A percentile compares a stretch with the other conserved stretches of the same genome.
Evolutionary conservation across 2,797 vertebrate species (phyloP).

Genomic region (Acanthurus lineatus): DNA sequence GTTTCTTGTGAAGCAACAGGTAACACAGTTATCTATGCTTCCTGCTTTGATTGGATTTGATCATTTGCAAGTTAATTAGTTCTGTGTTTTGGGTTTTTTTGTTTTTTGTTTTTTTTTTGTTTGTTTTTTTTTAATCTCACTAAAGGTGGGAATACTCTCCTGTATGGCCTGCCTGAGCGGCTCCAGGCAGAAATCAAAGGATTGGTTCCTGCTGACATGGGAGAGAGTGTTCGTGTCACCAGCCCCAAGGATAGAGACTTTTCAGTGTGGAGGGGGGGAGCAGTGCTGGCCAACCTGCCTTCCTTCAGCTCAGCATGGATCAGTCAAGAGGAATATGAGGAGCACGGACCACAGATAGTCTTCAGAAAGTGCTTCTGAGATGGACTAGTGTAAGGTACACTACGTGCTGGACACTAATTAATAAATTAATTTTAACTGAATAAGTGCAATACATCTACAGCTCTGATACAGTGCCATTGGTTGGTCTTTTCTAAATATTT

Average conservation of each 20-base stretch:
- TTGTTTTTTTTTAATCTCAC: background rate
- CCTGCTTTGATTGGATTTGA: background rate
- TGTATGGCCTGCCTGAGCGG: constrained; percentile 80
- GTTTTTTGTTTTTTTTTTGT: too few relatives aligned
- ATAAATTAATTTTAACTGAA: background rate
- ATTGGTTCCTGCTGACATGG: constrained; percentile 62
- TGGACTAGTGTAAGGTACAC: background rate
- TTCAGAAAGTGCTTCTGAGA: constrained; percentile 87
- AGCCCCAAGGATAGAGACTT: constrained; percentile 81
- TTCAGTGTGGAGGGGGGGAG: constrained; percentile 85
- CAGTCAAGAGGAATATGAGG: constrained; percentile 83
- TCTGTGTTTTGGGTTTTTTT: too few relatives aligned
- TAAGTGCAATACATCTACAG: constrained; percentile 51
- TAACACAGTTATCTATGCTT: background rate
- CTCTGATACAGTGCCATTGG: constrained; percentile 29
- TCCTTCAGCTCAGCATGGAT: constrained; percentile 80
- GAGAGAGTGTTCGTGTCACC: constrained; percentile 62
- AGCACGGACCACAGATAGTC: constrained; percentile 83
- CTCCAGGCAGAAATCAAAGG: constrained; percentile 77
- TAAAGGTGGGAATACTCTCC: constrained; percentile 86
- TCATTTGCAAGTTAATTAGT: too few relatives aligned
- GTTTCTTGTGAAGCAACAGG: background rate
- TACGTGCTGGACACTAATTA: background rate
- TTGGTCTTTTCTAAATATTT: background rate
- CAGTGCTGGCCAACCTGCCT: constrained; percentile 77